Conservation (phyloP, 1,140 invertebrate genomes). For the Probaryconus sp. region DNA sequence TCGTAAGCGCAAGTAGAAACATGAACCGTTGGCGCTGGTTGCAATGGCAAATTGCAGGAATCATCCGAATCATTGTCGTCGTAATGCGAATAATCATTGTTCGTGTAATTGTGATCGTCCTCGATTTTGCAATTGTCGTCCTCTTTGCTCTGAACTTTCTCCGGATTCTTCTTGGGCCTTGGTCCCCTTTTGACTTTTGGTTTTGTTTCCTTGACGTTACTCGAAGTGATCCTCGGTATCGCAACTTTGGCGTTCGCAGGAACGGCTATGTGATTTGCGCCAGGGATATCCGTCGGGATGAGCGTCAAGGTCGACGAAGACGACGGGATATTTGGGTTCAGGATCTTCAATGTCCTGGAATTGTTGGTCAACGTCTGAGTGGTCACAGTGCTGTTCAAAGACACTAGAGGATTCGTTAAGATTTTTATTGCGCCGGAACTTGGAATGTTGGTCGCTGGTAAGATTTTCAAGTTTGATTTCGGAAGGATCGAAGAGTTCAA, state of each 20-base stretch:
- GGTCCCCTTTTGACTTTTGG: slow-evolving; percentile 9
- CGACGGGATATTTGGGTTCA: background rate
- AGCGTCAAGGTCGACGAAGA: slow-evolving; percentile 7
- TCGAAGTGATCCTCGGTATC: slow-evolving; percentile 38
- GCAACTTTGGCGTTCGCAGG: slow-evolving; percentile 46
- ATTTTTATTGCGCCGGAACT: slow-evolving; percentile 4
- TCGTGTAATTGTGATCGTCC: slow-evolving; percentile 42
- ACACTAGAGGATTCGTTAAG: background rate
- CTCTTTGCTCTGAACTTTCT: too few relatives aligned
- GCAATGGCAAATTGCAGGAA: slow-evolving; percentile 45
- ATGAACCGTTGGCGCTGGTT: slow-evolving; percentile 33
- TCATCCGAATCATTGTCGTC: slow-evolving; percentile 35
- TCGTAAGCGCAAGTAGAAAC: slow-evolving; percentile 37
- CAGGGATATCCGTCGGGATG: slow-evolving; percentile 20
- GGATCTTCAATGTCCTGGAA: background rate
- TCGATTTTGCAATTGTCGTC: background rate
- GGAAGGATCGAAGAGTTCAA: too few relatives aligned
- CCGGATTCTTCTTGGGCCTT: slow-evolving; percentile 15
- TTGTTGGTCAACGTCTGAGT: background rate
- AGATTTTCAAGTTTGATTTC: too few relatives aligned
- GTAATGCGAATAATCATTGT: slow-evolving; percentile 13
- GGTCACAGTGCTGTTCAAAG: too few relatives aligned
- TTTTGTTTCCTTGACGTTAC: slow-evolving; percentile 10
- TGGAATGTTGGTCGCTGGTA: background rate
- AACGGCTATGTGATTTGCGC: slow-evolving; percentile 27